A percentile compares a stretch with the other conserved stretches of the same genome.
These are phyloP conservation scores for Pachyuromys duprasi DNA, from an alignment of 2,797 vertebrate genomes.

Conservation along the genomic window DNA sequence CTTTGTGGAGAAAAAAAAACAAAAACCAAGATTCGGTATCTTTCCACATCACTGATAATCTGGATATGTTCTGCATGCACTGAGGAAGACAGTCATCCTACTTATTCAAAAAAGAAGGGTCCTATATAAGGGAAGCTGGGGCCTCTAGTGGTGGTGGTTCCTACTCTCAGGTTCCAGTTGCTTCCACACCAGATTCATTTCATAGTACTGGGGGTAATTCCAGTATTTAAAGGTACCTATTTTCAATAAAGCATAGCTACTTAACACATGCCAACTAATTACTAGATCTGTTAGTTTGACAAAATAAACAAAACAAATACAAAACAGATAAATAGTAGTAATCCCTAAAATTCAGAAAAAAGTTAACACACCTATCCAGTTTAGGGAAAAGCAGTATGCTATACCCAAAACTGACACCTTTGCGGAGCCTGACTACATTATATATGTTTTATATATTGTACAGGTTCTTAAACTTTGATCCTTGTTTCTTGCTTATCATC, in stretches of 20 bases:
- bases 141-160: not conserved
- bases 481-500: not conserved
- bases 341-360: slow-evolving; percentile 32
- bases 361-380: not conserved
- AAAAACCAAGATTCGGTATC: not conserved
- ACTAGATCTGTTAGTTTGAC: not conserved
- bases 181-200: not conserved
- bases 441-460: not conserved
- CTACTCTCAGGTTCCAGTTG: slow-evolving; percentile 5
- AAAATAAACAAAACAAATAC: not conserved
- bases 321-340: not conserved
- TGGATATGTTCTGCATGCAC: not conserved
- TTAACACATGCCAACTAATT: slow-evolving; percentile 1
- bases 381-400: not conserved
- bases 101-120: not conserved
- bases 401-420: not conserved
- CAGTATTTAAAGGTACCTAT: slow-evolving; percentile 42
- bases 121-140: not conserved
- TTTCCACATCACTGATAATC: not conserved
- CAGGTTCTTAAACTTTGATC: not conserved
- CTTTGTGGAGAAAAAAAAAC: not conserved
- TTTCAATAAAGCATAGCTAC: slow-evolving; percentile 44
- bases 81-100: not conserved
- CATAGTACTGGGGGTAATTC: not conserved
- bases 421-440: too few species aligned